Evolutionary conservation across 2,888 invertebrate species (phyloP).

Genomic region (Cantharis flavilabris): DNA sequence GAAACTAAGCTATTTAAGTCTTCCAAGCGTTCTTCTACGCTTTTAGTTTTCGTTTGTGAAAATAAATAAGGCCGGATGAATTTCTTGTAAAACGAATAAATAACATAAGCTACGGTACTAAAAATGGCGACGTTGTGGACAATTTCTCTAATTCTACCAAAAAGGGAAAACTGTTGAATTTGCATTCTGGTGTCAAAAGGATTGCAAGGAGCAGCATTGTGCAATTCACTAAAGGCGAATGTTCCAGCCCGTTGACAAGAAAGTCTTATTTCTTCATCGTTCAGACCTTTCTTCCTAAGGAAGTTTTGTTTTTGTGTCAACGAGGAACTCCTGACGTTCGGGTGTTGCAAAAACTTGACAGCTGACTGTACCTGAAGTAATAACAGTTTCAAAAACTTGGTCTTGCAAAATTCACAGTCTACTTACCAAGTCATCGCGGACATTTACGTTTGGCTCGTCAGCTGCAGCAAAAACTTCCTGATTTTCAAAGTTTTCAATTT

Average conservation of each 20-base stretch:
- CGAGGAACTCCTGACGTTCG: constrained; percentile 79
- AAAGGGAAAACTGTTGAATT: constrained; percentile 50
- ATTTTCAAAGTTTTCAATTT: not conserved
- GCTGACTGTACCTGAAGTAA: constrained; percentile 77
- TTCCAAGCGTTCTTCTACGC: constrained; percentile 68
- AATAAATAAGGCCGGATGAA: constrained; percentile 70
- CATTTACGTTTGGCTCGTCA: not conserved
- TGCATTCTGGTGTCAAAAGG: constrained; percentile 7
- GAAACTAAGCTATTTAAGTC: constrained; percentile 72
- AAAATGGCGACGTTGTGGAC: constrained; percentile 75
- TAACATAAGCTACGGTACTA: constrained; percentile 76
- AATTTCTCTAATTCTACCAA: constrained; percentile 67
- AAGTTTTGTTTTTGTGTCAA: constrained; percentile 79
- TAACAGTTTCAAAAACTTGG: constrained; percentile 7
- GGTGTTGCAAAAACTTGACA: constrained; percentile 83
- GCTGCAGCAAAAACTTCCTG: not conserved
- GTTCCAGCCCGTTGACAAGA: constrained; percentile 71
- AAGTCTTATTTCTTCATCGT: constrained; percentile 72
- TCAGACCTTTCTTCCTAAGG: constrained; percentile 76
- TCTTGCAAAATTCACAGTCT: not conserved
- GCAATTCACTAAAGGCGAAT: constrained; percentile 47
- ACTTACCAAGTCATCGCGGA: not conserved
- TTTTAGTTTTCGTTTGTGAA: constrained; percentile 67
- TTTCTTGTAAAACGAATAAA: constrained; percentile 81
- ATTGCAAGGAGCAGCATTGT: constrained; percentile 33